Base-by-base conservation (phyloP, 2,113 vertebrate genomes). In the Coptodon rendalli region DNA sequence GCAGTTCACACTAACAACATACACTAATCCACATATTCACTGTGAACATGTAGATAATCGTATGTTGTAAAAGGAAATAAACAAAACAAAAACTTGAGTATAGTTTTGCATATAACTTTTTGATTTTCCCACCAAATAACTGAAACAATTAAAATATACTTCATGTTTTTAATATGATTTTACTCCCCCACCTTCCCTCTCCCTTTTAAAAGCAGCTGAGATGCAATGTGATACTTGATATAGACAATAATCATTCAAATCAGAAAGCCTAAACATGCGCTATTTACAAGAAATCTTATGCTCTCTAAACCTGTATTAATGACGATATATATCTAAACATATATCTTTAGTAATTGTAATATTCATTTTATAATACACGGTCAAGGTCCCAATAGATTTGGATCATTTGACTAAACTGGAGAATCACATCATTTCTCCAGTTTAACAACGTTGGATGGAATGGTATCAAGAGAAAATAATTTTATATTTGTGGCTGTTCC, bases 401-500 rank as follows among this genome's bases (percentile, higher is more conserved):
- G 24, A 27, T 59, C 56, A 59, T 29, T 59, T 59, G 7, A 29
- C 13, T 14, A 59, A 29, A 59, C 56, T 59, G 56, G 27, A 31
- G 16, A 59, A 59, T 29, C 56, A 3, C 27, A 16, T 29, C 56
- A 13, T 59, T 59, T 59, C 56, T 59, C 13, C 27, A 59, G 27
- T 59, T 3, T 27, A 57, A 57, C 54, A 57, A 5, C 0, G 2
- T 29, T 59, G 7, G 56, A 29, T 59, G 27, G 0, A 16, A 59
- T 29, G 27, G 2, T 59, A 29, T 16, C 24, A 59, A 29, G 56
- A 59, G 27, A 59, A 59, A 1, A 59, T 59, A 0, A 5, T 59
- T 59, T 59, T 16, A 7, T 29, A 59, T 29, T 59, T 29, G 24
- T 3, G 24, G 13, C 24, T 57, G 4, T 29, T 29, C 56, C 56